Evolutionary conservation across 2,888 invertebrate species (phyloP).

Genomic region (Unio pictorum): DNA sequence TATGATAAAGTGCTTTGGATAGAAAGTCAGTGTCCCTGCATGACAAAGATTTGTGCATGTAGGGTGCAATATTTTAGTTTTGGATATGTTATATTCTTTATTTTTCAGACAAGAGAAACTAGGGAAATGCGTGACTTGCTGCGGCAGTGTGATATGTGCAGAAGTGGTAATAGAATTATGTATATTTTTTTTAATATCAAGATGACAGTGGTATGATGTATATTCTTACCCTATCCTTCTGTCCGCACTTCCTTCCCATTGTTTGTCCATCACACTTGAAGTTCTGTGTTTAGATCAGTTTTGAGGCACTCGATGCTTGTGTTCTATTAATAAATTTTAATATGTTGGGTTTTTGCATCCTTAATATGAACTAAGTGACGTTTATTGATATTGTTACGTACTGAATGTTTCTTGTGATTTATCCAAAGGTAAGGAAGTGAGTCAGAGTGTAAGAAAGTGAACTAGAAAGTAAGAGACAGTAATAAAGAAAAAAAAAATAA

Average conservation of each 20-base stretch:
- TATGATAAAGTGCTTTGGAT: too few relatives aligned
- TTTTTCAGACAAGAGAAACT: conserved; percentile 49
- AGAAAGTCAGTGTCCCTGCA: too few relatives aligned
- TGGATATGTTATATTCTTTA: neutral
- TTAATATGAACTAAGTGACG: too few relatives aligned
- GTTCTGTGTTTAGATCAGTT: neutral
- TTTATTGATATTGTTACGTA: too few relatives aligned
- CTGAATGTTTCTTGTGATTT: too few relatives aligned
- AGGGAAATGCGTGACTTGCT: conserved; percentile 45
- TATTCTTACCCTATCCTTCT: neutral
- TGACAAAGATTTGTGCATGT: too few relatives aligned
- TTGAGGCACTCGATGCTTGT: neutral
- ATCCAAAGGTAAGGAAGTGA: too few relatives aligned
- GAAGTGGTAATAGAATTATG: conserved; percentile 7
- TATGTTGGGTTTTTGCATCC: neutral
- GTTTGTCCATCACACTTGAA: neutral
- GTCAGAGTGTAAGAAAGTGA: too few relatives aligned
- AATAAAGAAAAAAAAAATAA: neutral
- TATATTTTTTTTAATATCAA: neutral
- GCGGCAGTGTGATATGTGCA: conserved; percentile 58
- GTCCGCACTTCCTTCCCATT: neutral
- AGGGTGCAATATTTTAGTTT: too few relatives aligned
- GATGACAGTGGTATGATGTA: neutral
- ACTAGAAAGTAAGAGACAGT: neutral
- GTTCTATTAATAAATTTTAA: conserved; percentile 1